A percentile compares a stretch with the other conserved stretches of the same genome.
phyloP scores from a whole-genome alignment of 2,888 invertebrate genomes.

The Nudaria mundana region DNA sequence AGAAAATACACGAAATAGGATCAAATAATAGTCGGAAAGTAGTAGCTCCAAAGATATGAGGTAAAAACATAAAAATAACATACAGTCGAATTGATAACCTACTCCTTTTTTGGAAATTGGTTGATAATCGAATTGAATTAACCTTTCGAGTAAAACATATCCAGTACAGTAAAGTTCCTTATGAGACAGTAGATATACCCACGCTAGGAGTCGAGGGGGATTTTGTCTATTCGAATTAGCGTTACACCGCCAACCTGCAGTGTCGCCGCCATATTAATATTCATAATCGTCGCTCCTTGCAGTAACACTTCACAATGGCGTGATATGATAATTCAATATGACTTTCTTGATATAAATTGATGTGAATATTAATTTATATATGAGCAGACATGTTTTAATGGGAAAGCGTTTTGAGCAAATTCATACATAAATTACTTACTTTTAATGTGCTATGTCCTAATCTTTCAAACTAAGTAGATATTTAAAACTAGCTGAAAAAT shows the following conservation, averaged over 20 bases:
- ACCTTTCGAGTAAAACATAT: too few species aligned
- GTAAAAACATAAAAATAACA: too few species aligned
- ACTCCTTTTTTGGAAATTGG: too few species aligned
- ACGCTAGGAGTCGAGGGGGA: constrained; percentile 34
- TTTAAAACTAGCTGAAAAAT: too few species aligned
- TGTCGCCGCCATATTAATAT: constrained; percentile 70
- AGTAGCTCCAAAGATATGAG: too few species aligned
- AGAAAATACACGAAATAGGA: too few species aligned
- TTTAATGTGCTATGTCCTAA: neutral
- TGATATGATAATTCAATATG: constrained; percentile 43
- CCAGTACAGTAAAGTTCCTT: neutral
- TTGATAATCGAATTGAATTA: too few species aligned
- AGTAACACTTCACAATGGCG: constrained; percentile 28
- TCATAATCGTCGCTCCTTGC: constrained; percentile 40
- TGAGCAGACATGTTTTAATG: neutral
- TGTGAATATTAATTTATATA: constrained; percentile 14
- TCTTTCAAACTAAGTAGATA: neutral
- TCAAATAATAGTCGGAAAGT: too few species aligned
- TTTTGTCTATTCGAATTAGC: constrained; percentile 68
- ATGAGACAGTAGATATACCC: constrained; percentile 5
- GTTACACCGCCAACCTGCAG: constrained; percentile 60
- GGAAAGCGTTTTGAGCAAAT: too few species aligned
- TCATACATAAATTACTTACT: too few species aligned
- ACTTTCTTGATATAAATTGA: constrained; percentile 36
- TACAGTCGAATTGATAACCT: too few species aligned